Evolutionary conservation across 2,113 vertebrate species (phyloP).

Genomic region (Scopus umbretta): DNA sequence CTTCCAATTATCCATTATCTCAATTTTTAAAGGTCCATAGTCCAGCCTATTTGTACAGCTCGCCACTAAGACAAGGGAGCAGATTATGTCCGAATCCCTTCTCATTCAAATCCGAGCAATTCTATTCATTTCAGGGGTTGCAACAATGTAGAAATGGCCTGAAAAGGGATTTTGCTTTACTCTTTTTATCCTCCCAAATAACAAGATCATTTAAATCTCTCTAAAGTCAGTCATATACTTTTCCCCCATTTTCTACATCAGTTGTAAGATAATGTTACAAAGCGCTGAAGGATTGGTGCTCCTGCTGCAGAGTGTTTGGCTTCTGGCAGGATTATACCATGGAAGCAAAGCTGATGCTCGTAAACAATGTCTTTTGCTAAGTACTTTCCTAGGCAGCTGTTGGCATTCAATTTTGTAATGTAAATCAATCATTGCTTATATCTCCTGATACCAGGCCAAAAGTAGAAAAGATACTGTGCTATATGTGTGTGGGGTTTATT

Average conservation of each 20-base stretch:
- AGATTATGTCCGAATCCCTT: background rate
- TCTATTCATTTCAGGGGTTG: background rate
- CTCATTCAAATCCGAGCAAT: background rate
- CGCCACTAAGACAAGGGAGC: background rate
- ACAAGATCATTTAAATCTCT: background rate
- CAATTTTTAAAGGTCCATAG: background rate
- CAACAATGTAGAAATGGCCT: background rate
- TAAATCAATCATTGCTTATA: background rate
- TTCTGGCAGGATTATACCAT: background rate
- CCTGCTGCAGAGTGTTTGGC: background rate
- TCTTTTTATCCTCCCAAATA: background rate
- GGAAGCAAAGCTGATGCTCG: background rate
- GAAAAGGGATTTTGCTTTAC: background rate
- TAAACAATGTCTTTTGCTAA: constrained; percentile 29
- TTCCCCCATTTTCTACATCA: constrained; percentile 27
- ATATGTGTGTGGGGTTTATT: background rate
- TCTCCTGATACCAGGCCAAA: background rate
- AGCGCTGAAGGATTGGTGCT: background rate
- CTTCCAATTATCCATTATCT: background rate
- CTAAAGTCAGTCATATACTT: background rate
- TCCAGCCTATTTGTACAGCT: background rate
- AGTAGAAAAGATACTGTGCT: background rate
- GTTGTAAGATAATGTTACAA: background rate
- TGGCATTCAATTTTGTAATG: constrained; percentile 41
- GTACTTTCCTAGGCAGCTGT: background rate